phyloP scores from a whole-genome alignment of 1,140 invertebrate genomes.

The Diorhabda sublineata region DNA sequence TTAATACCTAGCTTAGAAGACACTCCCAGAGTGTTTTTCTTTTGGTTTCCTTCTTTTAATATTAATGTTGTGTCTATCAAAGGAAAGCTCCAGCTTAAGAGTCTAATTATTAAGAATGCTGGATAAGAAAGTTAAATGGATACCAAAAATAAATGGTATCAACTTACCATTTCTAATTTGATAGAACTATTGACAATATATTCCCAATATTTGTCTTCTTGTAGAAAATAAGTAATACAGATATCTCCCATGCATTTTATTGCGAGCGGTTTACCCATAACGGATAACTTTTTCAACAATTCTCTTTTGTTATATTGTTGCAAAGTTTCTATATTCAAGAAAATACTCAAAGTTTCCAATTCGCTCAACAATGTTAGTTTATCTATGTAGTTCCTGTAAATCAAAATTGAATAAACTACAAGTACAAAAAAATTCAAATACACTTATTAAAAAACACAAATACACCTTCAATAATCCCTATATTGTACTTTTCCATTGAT shows the following conservation, averaged over 20 bases:
- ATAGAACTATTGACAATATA: slow-evolving; percentile 31
- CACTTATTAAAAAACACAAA: no score
- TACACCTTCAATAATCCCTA: no score
- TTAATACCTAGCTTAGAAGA: no score
- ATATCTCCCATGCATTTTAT: slow-evolving; percentile 34
- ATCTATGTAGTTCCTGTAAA: slow-evolving; percentile 34
- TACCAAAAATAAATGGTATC: background rate
- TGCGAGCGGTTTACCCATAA: slow-evolving; percentile 21
- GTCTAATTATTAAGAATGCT: background rate
- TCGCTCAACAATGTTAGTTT: slow-evolving; percentile 35
- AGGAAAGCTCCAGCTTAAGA: no score
- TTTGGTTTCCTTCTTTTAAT: no score
- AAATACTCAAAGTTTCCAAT: slow-evolving; percentile 22
- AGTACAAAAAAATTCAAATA: no score
- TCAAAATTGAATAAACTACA: background rate
- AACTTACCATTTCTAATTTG: slow-evolving; percentile 30
- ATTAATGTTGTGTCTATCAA: no score
- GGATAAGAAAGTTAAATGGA: background rate
- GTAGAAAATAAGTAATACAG: slow-evolving; percentile 34
- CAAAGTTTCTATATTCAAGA: slow-evolving; percentile 7
- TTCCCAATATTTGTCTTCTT: slow-evolving; percentile 36
- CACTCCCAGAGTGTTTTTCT: no score
- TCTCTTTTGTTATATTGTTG: slow-evolving; percentile 31
- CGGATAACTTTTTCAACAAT: slow-evolving; percentile 31
- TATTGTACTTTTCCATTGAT: no score